phyloP scores from a whole-genome alignment of 92 coral and sea anemone species.

The Nematostella vectensis region DNA sequence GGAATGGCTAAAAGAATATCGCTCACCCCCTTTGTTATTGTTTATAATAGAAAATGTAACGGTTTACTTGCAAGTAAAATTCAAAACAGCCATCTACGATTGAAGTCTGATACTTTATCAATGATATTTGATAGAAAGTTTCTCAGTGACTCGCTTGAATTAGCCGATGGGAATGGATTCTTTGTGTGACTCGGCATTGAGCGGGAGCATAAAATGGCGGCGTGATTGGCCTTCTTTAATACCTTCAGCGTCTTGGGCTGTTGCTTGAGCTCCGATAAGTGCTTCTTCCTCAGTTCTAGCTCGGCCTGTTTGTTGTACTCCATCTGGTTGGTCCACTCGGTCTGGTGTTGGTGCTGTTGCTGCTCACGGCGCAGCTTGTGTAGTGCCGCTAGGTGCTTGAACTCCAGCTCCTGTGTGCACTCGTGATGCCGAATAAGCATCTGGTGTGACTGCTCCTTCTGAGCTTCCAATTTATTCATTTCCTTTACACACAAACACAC shows the following conservation, averaged over 20 bases:
- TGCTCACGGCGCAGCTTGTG: slow-evolving; percentile 92
- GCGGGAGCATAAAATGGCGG: too few species aligned
- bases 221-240: background rate
- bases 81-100: too few species aligned
- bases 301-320: slow-evolving; percentile 93
- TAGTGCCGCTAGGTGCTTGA: slow-evolving; percentile 71
- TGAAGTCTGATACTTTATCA: too few species aligned
- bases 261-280: slow-evolving; percentile 79
- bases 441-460: slow-evolving; percentile 82
- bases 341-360: slow-evolving; percentile 89
- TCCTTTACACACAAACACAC: too few species aligned
- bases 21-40: too few species aligned
- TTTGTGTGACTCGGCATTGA: too few species aligned
- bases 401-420: slow-evolving; percentile 96
- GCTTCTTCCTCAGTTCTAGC: slow-evolving; percentile 81
- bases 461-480: slow-evolving; percentile 84
- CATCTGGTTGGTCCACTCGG: slow-evolving; percentile 93
- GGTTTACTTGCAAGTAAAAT: too few species aligned
- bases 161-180: too few species aligned
- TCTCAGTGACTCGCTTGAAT: too few species aligned
- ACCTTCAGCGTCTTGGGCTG: slow-evolving; percentile 99
- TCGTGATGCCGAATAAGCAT: slow-evolving; percentile 97
- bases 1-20: too few species aligned
- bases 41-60: too few species aligned
- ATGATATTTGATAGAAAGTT: too few species aligned